Percentiles rank a stretch among this genome's conserved stretches.
Conservation (phyloP, 2,888 invertebrate genomes). For the Heterodera filipjevi region DNA sequence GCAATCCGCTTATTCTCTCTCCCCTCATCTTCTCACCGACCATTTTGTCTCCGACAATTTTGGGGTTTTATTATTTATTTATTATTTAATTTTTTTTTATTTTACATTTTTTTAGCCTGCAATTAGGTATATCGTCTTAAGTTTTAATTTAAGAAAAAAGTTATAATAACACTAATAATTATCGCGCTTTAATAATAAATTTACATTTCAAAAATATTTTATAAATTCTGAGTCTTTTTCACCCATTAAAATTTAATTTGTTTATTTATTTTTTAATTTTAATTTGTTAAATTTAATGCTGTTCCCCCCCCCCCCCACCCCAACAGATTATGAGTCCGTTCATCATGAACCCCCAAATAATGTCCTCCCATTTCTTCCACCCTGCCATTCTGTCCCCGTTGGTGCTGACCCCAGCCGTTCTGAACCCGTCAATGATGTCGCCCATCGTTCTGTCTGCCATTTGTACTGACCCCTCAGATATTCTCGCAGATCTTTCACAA, state of each 20-base stretch:
- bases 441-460: slow-evolving; percentile 54
- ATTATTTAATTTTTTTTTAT: background rate
- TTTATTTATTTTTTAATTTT: no score
- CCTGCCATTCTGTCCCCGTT: slow-evolving; percentile 60
- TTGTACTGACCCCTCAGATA: slow-evolving; percentile 58
- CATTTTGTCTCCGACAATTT: slow-evolving; percentile 49
- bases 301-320: slow-evolving; percentile 56
- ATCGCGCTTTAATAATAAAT: no score
- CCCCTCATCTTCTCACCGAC: slow-evolving; percentile 57
- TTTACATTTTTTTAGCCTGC: slow-evolving; percentile 47
- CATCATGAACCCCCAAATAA: slow-evolving; percentile 55
- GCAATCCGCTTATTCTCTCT: slow-evolving; percentile 38
- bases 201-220: no score
- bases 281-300: no score
- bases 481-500: no score
- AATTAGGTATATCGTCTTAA: slow-evolving; percentile 57
- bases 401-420: slow-evolving; percentile 56
- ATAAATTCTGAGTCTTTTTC: no score
- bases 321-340: slow-evolving; percentile 48
- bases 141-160: no score
- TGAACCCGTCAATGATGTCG: slow-evolving; percentile 54
- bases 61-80: slow-evolving; percentile 43
- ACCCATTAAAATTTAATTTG: no score
- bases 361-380: slow-evolving; percentile 57
- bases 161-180: no score